Evolutionary conservation across 92 coral and sea anemone genomes (phyloP).

Genomic region (Chrysogorgia sp.): DNA sequence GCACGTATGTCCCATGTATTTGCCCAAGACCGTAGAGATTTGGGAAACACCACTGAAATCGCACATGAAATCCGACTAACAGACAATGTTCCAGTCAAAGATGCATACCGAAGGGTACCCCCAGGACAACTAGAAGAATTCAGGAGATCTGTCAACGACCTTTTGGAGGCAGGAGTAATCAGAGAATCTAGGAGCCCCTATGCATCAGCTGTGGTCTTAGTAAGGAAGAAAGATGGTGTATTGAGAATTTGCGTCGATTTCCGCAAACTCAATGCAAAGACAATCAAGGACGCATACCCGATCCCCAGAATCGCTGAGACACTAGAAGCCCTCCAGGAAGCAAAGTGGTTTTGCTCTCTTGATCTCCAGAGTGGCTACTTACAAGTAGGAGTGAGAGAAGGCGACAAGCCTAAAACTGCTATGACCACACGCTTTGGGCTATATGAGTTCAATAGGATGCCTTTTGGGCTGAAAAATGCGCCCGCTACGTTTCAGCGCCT

Average conservation of each 20-base stretch:
- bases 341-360: slow-evolving; percentile 52
- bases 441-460: slow-evolving; percentile 56
- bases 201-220: slow-evolving; percentile 42
- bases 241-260: slow-evolving; percentile 23
- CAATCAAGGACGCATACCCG: slow-evolving; percentile 53
- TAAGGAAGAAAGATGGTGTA: slow-evolving; percentile 39
- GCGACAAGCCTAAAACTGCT: slow-evolving; percentile 51
- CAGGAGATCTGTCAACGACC: not conserved
- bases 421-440: slow-evolving; percentile 60
- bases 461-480: slow-evolving; percentile 41
- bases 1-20: slow-evolving; percentile 36
- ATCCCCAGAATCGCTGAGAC: slow-evolving; percentile 50
- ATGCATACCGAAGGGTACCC: not conserved
- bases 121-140: slow-evolving; percentile 45
- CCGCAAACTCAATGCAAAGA: slow-evolving; percentile 54
- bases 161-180: slow-evolving; percentile 34
- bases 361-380: slow-evolving; percentile 60
- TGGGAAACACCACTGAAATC: slow-evolving; percentile 13
- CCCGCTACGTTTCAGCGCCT: slow-evolving; percentile 50
- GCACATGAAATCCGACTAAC: slow-evolving; percentile 25
- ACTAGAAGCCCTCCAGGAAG: slow-evolving; percentile 45
- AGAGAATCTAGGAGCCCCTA: slow-evolving; percentile 39
- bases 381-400: slow-evolving; percentile 43
- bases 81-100: slow-evolving; percentile 2
- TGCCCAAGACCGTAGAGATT: not conserved